phyloP scores from a whole-genome alignment of 2,797 vertebrate genomes.

The Atherinosoma microstoma region DNA sequence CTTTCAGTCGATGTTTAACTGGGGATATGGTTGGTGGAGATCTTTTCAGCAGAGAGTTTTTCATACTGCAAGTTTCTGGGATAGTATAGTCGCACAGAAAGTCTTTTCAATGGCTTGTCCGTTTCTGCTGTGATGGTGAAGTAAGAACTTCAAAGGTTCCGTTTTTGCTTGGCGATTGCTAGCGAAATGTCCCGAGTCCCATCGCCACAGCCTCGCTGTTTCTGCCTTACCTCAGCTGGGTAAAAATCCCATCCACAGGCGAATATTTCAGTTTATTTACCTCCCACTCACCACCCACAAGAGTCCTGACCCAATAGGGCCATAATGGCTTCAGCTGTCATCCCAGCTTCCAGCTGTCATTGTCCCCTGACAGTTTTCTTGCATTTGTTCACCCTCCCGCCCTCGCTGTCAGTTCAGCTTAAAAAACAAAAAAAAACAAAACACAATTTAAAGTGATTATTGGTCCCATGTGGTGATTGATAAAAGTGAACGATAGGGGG shows the following conservation, averaged over 20 bases:
- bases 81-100: constrained; percentile 32
- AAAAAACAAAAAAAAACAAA: constrained; percentile 34
- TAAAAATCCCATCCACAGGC: constrained; percentile 33
- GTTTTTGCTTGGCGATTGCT: constrained; percentile 9
- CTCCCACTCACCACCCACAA: constrained; percentile 36
- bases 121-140: constrained; percentile 26
- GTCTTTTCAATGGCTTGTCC: constrained; percentile 35
- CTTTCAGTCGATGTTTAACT: constrained; percentile 57
- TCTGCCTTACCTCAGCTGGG: constrained; percentile 16
- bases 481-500: constrained; percentile 11
- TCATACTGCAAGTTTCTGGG: constrained; percentile 33
- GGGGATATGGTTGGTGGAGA: constrained; percentile 52
- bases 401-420: constrained; percentile 24
- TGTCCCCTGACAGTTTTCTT: constrained; percentile 29
- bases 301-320: constrained; percentile 33
- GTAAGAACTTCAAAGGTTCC: constrained; percentile 21
- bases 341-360: constrained; percentile 38
- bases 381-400: constrained; percentile 13
- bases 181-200: constrained; percentile 42
- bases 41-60: constrained; percentile 51
- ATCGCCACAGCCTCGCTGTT: constrained; percentile 14
- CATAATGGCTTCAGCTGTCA: constrained; percentile 60
- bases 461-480: constrained; percentile 61
- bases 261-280: constrained; percentile 36
- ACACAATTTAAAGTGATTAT: constrained; percentile 41